Evolutionary conservation across 2,888 invertebrate genomes (phyloP).

Genomic region (Neocrepidodera transversa): DNA sequence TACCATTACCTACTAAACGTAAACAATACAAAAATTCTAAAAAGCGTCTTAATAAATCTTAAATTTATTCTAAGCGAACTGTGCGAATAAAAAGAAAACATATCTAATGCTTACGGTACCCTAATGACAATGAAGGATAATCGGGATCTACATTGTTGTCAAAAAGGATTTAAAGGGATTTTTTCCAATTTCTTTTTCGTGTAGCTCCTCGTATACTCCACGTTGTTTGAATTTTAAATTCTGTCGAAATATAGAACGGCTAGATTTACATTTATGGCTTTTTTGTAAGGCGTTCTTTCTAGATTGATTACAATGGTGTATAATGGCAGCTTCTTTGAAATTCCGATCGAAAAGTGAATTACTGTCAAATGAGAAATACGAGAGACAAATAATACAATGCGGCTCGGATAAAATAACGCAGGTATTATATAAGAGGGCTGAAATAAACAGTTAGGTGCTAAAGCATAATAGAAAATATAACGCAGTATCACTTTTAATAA

Average conservation of each 20-base stretch:
- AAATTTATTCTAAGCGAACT: too few species aligned
- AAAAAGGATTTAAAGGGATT: slow-evolving; percentile 36
- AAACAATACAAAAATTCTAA: too few species aligned
- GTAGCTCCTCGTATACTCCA: slow-evolving; percentile 6
- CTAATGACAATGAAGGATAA: slow-evolving; percentile 39
- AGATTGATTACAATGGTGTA: slow-evolving; percentile 28
- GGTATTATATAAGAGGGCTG: too few species aligned
- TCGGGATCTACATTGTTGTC: slow-evolving; percentile 39
- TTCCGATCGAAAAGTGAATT: slow-evolving; percentile 31
- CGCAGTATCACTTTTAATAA: too few species aligned
- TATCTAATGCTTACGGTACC: slow-evolving; percentile 3
- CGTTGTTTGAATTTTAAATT: slow-evolving; percentile 33
- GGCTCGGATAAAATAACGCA: too few species aligned
- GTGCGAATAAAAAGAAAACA: background rate
- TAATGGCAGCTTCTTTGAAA: slow-evolving; percentile 22
- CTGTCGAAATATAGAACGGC: slow-evolving; percentile 14
- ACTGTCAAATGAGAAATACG: slow-evolving; percentile 15
- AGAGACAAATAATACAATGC: background rate
- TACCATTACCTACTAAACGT: too few species aligned
- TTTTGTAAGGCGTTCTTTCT: slow-evolving; percentile 23
- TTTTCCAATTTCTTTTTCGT: slow-evolving; percentile 28
- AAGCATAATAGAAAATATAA: too few species aligned
- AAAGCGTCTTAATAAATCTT: too few species aligned
- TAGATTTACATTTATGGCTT: slow-evolving; percentile 28
- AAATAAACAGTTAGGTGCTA: too few species aligned